Conservation (phyloP, 2,797 vertebrate genomes). For the Novumbra hubbsi region DNA sequence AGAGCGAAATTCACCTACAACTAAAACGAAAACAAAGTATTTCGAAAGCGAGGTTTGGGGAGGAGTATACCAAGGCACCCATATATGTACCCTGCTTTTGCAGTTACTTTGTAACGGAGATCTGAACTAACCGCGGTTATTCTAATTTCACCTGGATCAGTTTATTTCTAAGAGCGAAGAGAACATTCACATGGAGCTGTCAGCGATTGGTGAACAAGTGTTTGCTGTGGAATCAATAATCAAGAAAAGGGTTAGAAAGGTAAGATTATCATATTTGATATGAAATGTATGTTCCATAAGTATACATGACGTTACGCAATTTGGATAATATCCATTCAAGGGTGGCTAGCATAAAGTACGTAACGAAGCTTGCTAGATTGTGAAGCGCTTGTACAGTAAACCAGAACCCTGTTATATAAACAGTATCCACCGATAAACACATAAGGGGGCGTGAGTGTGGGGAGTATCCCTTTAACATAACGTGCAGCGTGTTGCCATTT, state of each 20-base stretch:
- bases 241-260: slow-evolving; percentile 94
- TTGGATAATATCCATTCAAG: neutral
- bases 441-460: slow-evolving; percentile 43
- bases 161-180: slow-evolving; percentile 27
- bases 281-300: neutral
- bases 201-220: slow-evolving; percentile 97
- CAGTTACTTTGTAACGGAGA: slow-evolving; percentile 21
- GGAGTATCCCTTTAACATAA: slow-evolving; percentile 46
- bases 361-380: neutral
- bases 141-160: slow-evolving; percentile 38
- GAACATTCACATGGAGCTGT: slow-evolving; percentile 86
- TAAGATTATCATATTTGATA: slow-evolving; percentile 52
- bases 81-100: slow-evolving; percentile 4
- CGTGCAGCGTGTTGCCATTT: slow-evolving; percentile 47
- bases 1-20: slow-evolving; percentile 36
- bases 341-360: neutral
- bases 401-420: slow-evolving; percentile 30
- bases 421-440: slow-evolving; percentile 34
- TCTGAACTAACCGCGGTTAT: slow-evolving; percentile 2
- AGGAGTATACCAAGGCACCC: neutral
- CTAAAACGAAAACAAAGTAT: slow-evolving; percentile 30
- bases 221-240: slow-evolving; percentile 93
- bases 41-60: slow-evolving; percentile 8
- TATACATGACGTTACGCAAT: neutral
- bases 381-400: slow-evolving; percentile 10